Percentiles rank a stretch among this genome's conserved stretches.
These are phyloP conservation scores for Drosophila kohkoa DNA, from an alignment of 1,140 invertebrate genomes.

Conservation along the genomic window DNA sequence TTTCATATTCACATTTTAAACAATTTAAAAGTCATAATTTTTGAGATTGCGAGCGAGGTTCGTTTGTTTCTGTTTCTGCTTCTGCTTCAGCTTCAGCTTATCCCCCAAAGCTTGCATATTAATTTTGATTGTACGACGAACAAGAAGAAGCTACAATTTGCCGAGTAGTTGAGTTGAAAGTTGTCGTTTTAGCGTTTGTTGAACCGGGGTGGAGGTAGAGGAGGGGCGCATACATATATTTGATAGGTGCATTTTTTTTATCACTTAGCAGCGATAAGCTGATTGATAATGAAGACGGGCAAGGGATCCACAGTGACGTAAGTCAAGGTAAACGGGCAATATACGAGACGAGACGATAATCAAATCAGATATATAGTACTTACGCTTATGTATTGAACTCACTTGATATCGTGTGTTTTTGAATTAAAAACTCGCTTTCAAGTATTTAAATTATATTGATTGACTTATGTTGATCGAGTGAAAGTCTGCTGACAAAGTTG, in stretches of 20 bases:
- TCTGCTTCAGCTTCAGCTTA: slow-evolving; percentile 11
- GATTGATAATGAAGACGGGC: slow-evolving; percentile 25
- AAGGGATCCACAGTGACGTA: slow-evolving; percentile 7
- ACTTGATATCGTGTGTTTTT: neutral
- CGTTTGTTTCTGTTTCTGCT: slow-evolving; percentile 14
- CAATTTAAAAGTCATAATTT: no score
- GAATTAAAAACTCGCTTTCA: slow-evolving; percentile 39
- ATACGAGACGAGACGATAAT: slow-evolving; percentile 13
- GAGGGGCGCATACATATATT: neutral
- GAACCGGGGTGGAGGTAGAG: neutral
- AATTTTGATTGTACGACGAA: slow-evolving; percentile 48
- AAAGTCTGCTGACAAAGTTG: neutral
- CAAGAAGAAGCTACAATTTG: slow-evolving; percentile 59
- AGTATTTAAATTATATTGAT: slow-evolving; percentile 17
- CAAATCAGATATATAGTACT: slow-evolving; percentile 7
- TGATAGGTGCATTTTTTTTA: slow-evolving; percentile 41
- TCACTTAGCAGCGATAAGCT: slow-evolving; percentile 42
- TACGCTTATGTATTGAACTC: neutral
- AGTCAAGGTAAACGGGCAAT: slow-evolving; percentile 25
- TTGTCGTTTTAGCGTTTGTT: neutral
- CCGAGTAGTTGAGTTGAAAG: slow-evolving; percentile 22
- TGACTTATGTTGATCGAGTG: neutral
- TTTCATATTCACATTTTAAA: no score
- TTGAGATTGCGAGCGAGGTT: slow-evolving; percentile 23
- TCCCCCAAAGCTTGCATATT: slow-evolving; percentile 49